Evolutionary conservation across 2,888 invertebrate genomes (phyloP).

Genomic region (Amphipoea oculea): DNA sequence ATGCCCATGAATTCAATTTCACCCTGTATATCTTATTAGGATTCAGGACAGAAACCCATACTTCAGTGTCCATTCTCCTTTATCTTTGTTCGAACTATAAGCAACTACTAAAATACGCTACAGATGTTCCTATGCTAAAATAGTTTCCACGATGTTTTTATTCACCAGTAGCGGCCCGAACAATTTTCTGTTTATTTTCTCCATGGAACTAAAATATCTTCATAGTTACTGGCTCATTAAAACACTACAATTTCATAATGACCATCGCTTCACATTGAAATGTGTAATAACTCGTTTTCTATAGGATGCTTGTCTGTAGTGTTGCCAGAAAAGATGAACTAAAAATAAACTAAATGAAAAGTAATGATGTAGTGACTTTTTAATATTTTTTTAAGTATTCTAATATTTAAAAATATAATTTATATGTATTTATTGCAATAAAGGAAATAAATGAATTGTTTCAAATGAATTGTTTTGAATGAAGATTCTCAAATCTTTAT

Average conservation of each 20-base stretch:
- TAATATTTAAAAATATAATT: no score
- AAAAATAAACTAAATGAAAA: conserved; percentile 11
- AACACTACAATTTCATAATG: conserved; percentile 16
- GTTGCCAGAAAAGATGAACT: conserved; percentile 13
- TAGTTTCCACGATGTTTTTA: neutral
- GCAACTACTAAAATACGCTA: neutral
- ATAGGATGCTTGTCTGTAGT: conserved; percentile 7
- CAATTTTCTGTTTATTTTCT: conserved; percentile 26
- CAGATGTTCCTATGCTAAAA: neutral
- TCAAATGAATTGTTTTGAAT: neutral
- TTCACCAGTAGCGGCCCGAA: neutral
- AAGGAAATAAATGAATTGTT: neutral
- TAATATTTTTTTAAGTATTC: no score
- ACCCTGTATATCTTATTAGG: neutral
- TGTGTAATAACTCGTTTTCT: conserved; percentile 13
- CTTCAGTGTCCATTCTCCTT: neutral
- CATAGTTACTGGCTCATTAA: conserved; percentile 10
- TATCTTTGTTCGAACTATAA: neutral
- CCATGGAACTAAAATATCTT: neutral
- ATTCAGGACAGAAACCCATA: neutral
- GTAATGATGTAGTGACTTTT: no score
- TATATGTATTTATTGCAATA: no score
- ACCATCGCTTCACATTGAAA: conserved; percentile 18
- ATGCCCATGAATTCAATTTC: no score
- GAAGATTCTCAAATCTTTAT: neutral